Conservation (phyloP, 2,113 vertebrate genomes). For the Picathartes gymnocephalus region DNA sequence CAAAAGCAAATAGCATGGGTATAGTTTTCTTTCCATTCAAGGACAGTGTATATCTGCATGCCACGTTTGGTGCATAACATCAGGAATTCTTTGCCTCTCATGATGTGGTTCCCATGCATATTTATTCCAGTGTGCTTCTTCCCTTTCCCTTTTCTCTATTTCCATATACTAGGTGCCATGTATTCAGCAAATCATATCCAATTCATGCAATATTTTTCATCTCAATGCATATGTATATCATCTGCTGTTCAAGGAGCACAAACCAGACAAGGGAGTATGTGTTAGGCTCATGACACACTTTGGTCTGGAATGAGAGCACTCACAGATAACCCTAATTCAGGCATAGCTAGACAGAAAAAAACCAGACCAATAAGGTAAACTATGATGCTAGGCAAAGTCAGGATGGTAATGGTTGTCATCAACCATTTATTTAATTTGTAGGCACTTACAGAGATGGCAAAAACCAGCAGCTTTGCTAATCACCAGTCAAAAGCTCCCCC, state of each 20-base stretch:
- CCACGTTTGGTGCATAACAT: neutral
- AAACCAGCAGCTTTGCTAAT: neutral
- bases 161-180: neutral
- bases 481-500: neutral
- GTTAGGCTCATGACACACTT: neutral
- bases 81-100: neutral
- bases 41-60: neutral
- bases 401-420: neutral
- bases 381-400: neutral
- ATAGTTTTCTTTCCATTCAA: neutral
- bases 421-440: neutral
- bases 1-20: neutral
- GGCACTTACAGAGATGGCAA: neutral
- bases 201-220: neutral
- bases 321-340: neutral
- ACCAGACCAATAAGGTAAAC: neutral
- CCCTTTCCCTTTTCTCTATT: neutral
- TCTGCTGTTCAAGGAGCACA: neutral
- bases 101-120: neutral
- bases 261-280: fast-evolving
- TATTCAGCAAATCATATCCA: neutral
- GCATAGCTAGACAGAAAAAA: neutral
- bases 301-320: neutral
- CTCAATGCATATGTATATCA: neutral
- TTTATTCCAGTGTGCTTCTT: neutral